Percentiles rank a stretch among this genome's conserved stretches.
These are phyloP conservation scores for Fragum sueziense DNA, from an alignment of 2,888 invertebrate species.

Conservation along the genomic window DNA sequence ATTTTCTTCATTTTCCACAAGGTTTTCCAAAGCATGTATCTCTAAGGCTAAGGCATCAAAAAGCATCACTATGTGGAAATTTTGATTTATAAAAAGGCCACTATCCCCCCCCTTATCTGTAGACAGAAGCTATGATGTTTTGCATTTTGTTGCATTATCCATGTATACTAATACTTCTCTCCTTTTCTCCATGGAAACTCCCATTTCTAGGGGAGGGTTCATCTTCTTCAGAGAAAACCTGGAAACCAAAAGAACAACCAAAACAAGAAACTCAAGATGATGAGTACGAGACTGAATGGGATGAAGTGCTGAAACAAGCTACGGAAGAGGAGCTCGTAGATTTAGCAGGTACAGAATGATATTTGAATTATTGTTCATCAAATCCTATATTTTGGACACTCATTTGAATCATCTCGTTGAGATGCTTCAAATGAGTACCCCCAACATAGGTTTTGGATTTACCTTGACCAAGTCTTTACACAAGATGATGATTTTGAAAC, in stretches of 20 bases:
- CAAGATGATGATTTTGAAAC: slow-evolving; percentile 75
- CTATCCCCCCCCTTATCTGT: too few relatives aligned
- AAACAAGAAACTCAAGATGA: slow-evolving; percentile 69
- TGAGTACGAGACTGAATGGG: slow-evolving; percentile 80
- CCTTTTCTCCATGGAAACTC: not conserved
- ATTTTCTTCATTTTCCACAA: not conserved
- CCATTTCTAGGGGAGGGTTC: slow-evolving; percentile 16
- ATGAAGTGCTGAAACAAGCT: slow-evolving; percentile 79
- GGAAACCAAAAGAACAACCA: slow-evolving; percentile 81
- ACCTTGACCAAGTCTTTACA: too few relatives aligned
- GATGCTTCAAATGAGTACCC: too few relatives aligned
- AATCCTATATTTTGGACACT: too few relatives aligned
- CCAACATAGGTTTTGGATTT: too few relatives aligned
- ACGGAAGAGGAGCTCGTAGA: slow-evolving; percentile 95
- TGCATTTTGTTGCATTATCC: slow-evolving; percentile 16
- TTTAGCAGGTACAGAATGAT: slow-evolving; percentile 92
- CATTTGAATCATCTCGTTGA: too few relatives aligned
- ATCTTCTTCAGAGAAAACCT: slow-evolving; percentile 81
- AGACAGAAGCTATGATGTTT: too few relatives aligned
- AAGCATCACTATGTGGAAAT: too few relatives aligned
- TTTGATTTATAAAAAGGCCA: too few relatives aligned
- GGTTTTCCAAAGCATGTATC: not conserved
- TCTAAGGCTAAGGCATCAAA: too few relatives aligned
- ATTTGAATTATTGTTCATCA: too few relatives aligned
- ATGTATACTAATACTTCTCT: not conserved